A percentile compares a stretch with the other conserved stretches of the same genome.
Conservation (phyloP, 2,888 invertebrate genomes). For the Ennomos fuscantarius region DNA sequence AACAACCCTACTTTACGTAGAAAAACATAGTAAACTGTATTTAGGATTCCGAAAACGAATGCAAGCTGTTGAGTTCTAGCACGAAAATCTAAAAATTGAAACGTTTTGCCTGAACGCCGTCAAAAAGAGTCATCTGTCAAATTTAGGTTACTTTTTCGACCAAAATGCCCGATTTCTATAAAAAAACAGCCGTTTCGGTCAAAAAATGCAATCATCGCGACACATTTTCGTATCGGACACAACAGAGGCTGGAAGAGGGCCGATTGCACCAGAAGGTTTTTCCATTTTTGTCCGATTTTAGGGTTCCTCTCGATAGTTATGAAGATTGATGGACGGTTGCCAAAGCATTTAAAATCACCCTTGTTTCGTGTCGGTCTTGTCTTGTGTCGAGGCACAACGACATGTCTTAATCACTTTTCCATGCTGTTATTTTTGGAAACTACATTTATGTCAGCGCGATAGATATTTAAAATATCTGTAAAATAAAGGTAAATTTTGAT, state of each 20-base stretch:
- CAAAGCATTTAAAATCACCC: too few species aligned
- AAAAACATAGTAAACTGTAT: background rate
- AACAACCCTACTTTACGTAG: too few species aligned
- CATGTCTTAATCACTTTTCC: too few species aligned
- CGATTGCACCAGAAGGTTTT: constrained; percentile 57
- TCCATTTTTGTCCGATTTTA: constrained; percentile 48
- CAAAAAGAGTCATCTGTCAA: constrained; percentile 42
- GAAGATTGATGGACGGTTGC: background rate
- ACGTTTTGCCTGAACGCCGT: constrained; percentile 1
- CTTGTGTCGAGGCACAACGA: too few species aligned
- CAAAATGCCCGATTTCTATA: constrained; percentile 34
- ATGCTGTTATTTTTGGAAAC: too few species aligned
- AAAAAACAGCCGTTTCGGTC: constrained; percentile 28
- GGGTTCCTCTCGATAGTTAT: constrained; percentile 4
- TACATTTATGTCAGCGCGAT: too few species aligned
- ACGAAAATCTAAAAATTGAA: background rate
- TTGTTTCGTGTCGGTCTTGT: too few species aligned
- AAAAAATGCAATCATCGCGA: constrained; percentile 45
- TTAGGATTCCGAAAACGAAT: background rate
- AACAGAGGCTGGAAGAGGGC: constrained; percentile 38
- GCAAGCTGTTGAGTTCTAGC: too few species aligned
- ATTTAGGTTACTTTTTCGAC: constrained; percentile 41
- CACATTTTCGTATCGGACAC: constrained; percentile 42
- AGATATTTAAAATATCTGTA: too few species aligned
- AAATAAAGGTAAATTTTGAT: too few species aligned